phyloP scores from a whole-genome alignment of 2,797 vertebrate genomes.

The Melanogrammus aeglefinus region DNA sequence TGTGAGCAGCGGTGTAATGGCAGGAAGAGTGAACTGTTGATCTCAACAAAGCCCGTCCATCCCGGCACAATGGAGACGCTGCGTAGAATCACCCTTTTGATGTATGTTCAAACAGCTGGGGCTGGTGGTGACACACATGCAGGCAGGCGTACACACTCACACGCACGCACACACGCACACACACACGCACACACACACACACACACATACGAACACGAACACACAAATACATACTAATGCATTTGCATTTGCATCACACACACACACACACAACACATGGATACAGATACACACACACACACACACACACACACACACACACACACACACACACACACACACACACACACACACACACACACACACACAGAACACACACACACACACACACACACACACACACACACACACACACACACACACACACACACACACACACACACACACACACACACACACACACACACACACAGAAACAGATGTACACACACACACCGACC shows the following conservation, averaged over 20 bases:
- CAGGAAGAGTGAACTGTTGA: conserved; percentile 18
- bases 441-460: conserved; percentile 1
- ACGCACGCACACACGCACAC: no score
- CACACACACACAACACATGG: no score
- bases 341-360: no score
- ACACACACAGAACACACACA: not conserved
- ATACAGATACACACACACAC: no score
- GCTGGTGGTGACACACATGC: no score
- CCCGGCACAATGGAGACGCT: conserved; percentile 9
- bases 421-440: conserved; percentile 10
- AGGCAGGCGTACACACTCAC: no score
- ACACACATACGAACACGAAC: no score
- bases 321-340: not conserved
- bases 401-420: conserved; percentile 1
- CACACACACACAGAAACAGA: conserved; percentile 9
- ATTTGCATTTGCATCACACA: no score
- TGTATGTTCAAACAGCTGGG: conserved; percentile 9
- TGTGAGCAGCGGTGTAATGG: no score
- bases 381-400: not conserved
- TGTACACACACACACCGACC: conserved; percentile 6
- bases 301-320: no score
- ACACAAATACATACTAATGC: no score
- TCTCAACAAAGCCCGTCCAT: conserved; percentile 17
- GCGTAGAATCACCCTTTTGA: not conserved
- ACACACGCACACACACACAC: no score